phyloP scores from a whole-genome alignment of 2,113 vertebrate species.

The Tragelaphus buxtoni region DNA sequence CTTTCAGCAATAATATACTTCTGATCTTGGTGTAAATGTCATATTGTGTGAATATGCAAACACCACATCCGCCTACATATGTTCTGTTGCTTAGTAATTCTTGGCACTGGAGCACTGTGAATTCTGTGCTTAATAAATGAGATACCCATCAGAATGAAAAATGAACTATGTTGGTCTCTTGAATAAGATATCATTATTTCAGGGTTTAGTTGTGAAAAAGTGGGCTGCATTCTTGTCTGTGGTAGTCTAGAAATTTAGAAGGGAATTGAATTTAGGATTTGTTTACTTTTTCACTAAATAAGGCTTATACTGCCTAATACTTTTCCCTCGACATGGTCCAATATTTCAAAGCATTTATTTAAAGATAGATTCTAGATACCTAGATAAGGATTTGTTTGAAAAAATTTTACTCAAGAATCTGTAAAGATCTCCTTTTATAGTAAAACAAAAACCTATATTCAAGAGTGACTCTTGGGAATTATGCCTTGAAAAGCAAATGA shows the following conservation, averaged over 20 bases:
- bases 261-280: constrained; percentile 23
- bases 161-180: constrained; percentile 54
- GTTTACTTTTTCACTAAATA: not conserved
- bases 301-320: not conserved
- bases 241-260: constrained; percentile 20
- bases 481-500: not conserved
- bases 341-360: not conserved
- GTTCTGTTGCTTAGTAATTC: constrained; percentile 80
- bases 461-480: not conserved
- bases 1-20: constrained; percentile 71
- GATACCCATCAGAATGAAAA: constrained; percentile 76
- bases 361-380: not conserved
- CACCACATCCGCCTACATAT: constrained; percentile 79
- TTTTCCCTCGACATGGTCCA: not conserved
- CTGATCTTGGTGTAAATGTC: constrained; percentile 79
- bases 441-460: not conserved
- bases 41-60: constrained; percentile 80
- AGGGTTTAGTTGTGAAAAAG: constrained; percentile 60
- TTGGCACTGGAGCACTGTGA: constrained; percentile 66
- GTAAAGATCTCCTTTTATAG: not conserved
- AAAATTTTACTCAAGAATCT: not conserved
- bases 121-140: constrained; percentile 73
- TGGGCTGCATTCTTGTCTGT: constrained; percentile 7
- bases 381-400: not conserved
- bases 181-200: constrained; percentile 43